Conservation (phyloP, 1,140 invertebrate species). For the Drosophila pectinifera region DNA sequence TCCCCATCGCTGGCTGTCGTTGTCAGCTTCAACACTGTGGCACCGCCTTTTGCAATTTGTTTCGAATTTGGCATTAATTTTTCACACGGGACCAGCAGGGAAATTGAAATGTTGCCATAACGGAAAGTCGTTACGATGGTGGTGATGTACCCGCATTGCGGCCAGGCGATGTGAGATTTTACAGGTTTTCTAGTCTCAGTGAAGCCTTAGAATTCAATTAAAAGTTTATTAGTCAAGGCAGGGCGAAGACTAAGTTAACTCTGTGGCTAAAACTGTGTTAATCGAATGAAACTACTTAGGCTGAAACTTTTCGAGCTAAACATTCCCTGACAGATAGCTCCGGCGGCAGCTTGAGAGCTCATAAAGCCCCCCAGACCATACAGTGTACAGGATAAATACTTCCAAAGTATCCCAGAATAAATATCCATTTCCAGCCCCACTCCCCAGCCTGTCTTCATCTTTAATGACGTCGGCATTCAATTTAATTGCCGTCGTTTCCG, state of each 20-base stretch:
- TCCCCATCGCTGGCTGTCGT: constrained; percentile 31
- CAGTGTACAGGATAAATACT: constrained; percentile 32
- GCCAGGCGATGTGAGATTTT: constrained; percentile 11
- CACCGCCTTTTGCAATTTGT: constrained; percentile 71
- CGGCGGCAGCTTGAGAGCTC: constrained; percentile 9
- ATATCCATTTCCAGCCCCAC: constrained; percentile 32
- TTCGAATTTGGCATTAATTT: constrained; percentile 81
- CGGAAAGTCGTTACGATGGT: constrained; percentile 65
- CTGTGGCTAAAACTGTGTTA: constrained; percentile 58
- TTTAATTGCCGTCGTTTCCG: constrained; percentile 77
- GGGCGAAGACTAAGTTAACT: constrained; percentile 36
- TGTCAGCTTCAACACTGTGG: constrained; percentile 58
- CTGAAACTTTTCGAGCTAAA: constrained; percentile 45
- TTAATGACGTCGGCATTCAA: constrained; percentile 72
- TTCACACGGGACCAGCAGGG: constrained; percentile 73
- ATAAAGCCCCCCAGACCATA: constrained; percentile 29
- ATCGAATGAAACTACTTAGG: constrained; percentile 60
- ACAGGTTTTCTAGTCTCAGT: constrained; percentile 45
- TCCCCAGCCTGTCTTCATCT: constrained; percentile 12
- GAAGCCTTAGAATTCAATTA: constrained; percentile 70
- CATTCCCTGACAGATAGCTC: constrained; percentile 10
- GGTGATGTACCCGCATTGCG: constrained; percentile 5
- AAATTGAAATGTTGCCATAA: constrained; percentile 82
- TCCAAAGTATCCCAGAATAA: constrained; percentile 42
- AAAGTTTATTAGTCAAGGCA: constrained; percentile 66